phyloP scores from a whole-genome alignment of 64 coral and sea anemone species.

The Porites lutea region DNA sequence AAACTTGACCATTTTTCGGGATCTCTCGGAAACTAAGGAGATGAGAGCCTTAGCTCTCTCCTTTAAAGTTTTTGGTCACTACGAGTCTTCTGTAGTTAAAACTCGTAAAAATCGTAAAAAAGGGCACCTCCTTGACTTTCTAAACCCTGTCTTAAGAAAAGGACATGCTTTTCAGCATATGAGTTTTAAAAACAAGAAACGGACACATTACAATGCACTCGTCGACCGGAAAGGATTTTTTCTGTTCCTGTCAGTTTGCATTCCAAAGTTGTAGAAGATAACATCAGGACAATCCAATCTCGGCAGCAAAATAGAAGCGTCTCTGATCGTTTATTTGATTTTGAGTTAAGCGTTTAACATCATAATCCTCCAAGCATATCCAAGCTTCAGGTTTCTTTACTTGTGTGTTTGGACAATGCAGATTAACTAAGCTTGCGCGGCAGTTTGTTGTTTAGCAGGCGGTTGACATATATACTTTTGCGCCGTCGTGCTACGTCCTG shows the following conservation, averaged over 20 bases:
- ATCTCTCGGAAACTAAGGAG: no score
- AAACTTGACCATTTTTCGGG: no score
- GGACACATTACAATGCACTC: slow-evolving; percentile 23
- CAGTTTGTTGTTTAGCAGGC: neutral
- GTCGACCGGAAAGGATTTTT: slow-evolving; percentile 38
- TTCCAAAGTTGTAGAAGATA: slow-evolving; percentile 35
- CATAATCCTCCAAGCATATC: neutral
- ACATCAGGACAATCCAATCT: neutral
- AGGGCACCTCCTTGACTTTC: neutral
- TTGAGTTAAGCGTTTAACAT: neutral
- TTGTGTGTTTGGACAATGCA: neutral
- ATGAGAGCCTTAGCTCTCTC: no score
- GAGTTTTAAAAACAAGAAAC: neutral
- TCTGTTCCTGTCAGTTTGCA: slow-evolving; percentile 4
- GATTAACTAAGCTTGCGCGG: neutral
- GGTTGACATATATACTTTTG: neutral
- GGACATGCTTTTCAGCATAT: neutral
- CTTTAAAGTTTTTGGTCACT: no score
- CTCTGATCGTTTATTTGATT: neutral
- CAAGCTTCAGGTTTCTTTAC: neutral
- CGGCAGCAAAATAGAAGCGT: neutral
- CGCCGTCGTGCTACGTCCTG: neutral
- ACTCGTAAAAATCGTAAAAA: no score
- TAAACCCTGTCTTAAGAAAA: neutral
- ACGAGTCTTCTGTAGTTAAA: no score